Conservation (phyloP, 2,888 invertebrate species). For the Dicycla oo region DNA sequence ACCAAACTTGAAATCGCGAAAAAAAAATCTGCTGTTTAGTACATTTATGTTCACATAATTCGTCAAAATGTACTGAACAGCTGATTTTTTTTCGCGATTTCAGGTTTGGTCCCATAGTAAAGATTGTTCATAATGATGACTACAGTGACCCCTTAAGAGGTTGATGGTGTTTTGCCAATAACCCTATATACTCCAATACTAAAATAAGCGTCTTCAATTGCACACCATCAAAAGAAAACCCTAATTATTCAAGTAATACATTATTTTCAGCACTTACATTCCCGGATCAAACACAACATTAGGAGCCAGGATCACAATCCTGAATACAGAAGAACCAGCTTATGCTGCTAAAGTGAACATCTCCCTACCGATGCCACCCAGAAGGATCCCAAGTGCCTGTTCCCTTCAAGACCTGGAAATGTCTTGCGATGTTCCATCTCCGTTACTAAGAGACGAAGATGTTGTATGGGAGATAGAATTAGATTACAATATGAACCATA, state of each 20-base stretch:
- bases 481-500: constrained; percentile 72
- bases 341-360: constrained; percentile 81
- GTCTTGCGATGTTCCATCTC: constrained; percentile 80
- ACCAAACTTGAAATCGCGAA: no score
- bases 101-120: no score
- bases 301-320: constrained; percentile 77
- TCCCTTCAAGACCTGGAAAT: constrained; percentile 75
- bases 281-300: constrained; percentile 80
- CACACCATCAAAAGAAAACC: background rate
- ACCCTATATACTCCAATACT: no score
- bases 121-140: no score
- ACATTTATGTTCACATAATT: no score
- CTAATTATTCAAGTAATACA: background rate
- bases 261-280: constrained; percentile 74
- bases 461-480: constrained; percentile 81
- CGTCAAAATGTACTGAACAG: no score
- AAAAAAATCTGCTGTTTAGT: no score
- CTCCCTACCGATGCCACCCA: constrained; percentile 76
- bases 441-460: constrained; percentile 74
- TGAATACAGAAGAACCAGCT: constrained; percentile 84
- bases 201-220: background rate
- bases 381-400: constrained; percentile 80
- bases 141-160: no score
- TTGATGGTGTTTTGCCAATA: no score
- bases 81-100: no score